Base-by-base conservation (phyloP, 2,797 vertebrate species). In the Capromys pilorides region DNA sequence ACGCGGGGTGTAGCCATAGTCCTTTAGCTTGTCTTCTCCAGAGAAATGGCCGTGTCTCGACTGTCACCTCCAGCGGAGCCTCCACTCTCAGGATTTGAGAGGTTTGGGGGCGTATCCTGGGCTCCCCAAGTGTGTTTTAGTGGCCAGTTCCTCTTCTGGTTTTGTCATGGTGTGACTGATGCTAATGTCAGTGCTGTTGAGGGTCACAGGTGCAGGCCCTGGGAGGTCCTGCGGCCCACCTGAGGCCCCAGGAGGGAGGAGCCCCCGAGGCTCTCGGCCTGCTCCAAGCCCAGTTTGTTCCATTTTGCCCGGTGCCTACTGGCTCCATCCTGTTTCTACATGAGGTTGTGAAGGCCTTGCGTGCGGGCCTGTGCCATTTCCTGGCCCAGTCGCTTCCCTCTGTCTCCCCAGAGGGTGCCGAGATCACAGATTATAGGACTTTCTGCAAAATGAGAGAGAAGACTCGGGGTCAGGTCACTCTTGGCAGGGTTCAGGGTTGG, bases 391-490 rank as follows among this genome's bases (percentile, higher is more conserved):
- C 12, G 2, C 36, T 21, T n/a, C 45, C 1, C 2, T 26, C 3
- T 14, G 22, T 10, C 36, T 39, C 79, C 12, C 4, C 0, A 9
- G 22, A 10, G 8, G 19, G 0, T 19, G 13, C 5, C 0, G 3
- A 1, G 39, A 14, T 51, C 3, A 2, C 39, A 0, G 45, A 45
- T 24, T 18, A 51, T 12, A 1, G 26, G 28, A 24, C 0, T 19
- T 33, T 13, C 1, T 14, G 14, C 5, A 12, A 24, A 21, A 0
- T 0, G 8, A 69, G 7, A 18, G 39, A 26, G 57, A 26, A 62
- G 12, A 6, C 0, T 24, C 1, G 0, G 2, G 1, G 4, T 36
- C 64, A 19, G 1, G 0, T 1, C 4, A 7, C 19, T n/a, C 1
- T 13, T 18, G 14, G 41, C 1, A 1, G 10, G 51, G 51, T 8